Base-by-base conservation (phyloP, 92 coral and sea anemone species). In the Palythoa grandiflora region DNA sequence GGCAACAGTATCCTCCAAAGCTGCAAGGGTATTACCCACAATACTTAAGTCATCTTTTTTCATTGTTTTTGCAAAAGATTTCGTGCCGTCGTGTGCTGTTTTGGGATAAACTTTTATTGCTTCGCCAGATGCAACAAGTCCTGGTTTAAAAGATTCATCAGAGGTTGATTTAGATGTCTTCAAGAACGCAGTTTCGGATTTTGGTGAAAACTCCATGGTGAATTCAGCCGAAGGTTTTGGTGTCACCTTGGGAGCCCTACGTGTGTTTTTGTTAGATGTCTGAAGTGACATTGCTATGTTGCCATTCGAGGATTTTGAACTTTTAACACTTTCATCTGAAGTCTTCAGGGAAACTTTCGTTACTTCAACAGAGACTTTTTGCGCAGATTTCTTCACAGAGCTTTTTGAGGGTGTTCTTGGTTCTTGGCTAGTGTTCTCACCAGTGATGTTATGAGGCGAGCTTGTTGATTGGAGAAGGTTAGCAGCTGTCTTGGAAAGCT, bases 401-500 rank as follows among this genome's bases (percentile, higher is more conserved):
- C 70, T 36, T 10, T 68, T 84, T 39, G 89, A 38, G 14, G 87
- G 15, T 19, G 68, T 17, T 21, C 53, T 80, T 12, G 73, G 20
- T 14, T 61, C 84, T 16, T 89, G 60, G 14, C n/a, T 73, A 17
- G 83, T 38, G 55, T 71, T 78, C 21, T 79, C 87, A 16, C 6
- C 65, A 1, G 80, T 54, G 9, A 53, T 37, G 40, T 57, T 71
- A 1, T 37, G 72, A 37, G 88, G 57, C 83, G 55, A 80, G 20
- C 38, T 88, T 12, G 36, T n/a, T 6, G 81, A 50, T 6, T 11
- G 8, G n/a, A 35, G 11, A 52, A n/a, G 1, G 0, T 77, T 53
- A 20, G 38, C 47, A 51, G 92, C 78, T 63, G 89, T 1, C 59
- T 84, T 89, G 28, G 83, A 79, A 52, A 90, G n/a, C 61, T 57